Evolutionary conservation across 2,888 invertebrate genomes (phyloP).

Genomic region (Perdita meconis): DNA sequence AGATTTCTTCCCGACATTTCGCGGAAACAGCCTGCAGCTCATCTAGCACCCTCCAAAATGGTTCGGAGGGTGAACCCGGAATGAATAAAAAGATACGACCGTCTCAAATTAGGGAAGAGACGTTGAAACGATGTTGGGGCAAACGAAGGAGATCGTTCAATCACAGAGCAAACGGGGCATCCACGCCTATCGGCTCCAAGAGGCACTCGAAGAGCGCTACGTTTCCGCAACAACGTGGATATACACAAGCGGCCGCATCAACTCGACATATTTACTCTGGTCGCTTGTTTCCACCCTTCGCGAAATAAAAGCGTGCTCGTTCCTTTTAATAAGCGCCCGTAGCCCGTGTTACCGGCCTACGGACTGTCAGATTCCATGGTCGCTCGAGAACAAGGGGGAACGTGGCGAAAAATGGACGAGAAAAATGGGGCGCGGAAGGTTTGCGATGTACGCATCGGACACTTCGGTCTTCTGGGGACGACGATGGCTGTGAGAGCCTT

Average conservation of each 20-base stretch:
- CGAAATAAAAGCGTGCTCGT: conserved; percentile 49
- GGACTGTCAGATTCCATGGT: conserved; percentile 51
- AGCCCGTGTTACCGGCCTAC: conserved; percentile 47
- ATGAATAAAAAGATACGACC: background rate
- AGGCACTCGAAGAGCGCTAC: conserved; percentile 49
- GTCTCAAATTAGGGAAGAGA: conserved; percentile 23
- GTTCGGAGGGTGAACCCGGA: background rate
- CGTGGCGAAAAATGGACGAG: conserved; percentile 37
- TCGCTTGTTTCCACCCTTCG: conserved; percentile 45
- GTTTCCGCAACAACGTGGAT: conserved; percentile 51
- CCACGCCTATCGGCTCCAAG: conserved; percentile 44
- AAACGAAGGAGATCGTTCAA: conserved; percentile 48
- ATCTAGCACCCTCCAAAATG: background rate
- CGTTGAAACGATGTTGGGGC: conserved; percentile 12
- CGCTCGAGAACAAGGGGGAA: conserved; percentile 9
- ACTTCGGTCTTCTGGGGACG: background rate
- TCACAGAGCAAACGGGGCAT: conserved; percentile 53
- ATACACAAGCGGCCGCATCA: conserved; percentile 33
- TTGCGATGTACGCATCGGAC: conserved; percentile 36
- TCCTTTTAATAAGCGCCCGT: conserved; percentile 57
- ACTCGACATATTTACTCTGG: conserved; percentile 47
- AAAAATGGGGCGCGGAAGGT: conserved; percentile 28
- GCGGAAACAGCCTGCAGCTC: too few species aligned
- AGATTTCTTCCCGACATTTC: too few species aligned
- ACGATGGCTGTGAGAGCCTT: conserved; percentile 13